These are phyloP conservation scores for Morpho helenor DNA, from an alignment of 2,888 invertebrate genomes.

Conservation along the genomic window DNA sequence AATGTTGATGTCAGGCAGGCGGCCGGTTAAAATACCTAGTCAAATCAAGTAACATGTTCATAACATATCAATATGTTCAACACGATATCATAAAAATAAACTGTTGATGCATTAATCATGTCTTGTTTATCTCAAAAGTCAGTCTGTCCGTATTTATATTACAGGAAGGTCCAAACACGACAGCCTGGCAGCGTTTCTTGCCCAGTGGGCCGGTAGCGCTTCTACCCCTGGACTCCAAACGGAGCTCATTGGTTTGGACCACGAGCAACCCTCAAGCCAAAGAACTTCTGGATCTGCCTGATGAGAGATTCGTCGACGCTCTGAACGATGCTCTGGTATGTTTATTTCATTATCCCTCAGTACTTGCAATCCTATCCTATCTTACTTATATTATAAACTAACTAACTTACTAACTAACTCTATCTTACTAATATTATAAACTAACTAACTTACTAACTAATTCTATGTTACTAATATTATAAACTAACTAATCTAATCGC, in stretches of 20 bases:
- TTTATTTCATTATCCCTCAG: background rate
- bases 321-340: slow-evolving; percentile 92
- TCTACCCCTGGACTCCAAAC: slow-evolving; percentile 87
- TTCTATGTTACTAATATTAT: too few species aligned
- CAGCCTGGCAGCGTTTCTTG: slow-evolving; percentile 98
- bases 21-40: too few species aligned
- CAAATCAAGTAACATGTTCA: too few species aligned
- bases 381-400: too few species aligned
- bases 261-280: slow-evolving; percentile 88
- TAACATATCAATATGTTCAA: too few species aligned
- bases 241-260: slow-evolving; percentile 97
- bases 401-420: too few species aligned
- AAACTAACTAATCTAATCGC: background rate
- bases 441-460: too few species aligned
- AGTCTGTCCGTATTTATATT: slow-evolving; percentile 20
- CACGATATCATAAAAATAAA: too few species aligned
- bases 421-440: too few species aligned
- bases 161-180: slow-evolving; percentile 86
- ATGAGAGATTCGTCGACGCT: slow-evolving; percentile 91
- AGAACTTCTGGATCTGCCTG: slow-evolving; percentile 82
- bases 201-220: slow-evolving; percentile 95
- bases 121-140: background rate
- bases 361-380: background rate
- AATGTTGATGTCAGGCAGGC: too few species aligned
- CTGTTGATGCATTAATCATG: background rate